Percentiles rank a stretch among this genome's conserved stretches.
phyloP scores from a whole-genome alignment of 2,797 vertebrate genomes.

The Poeciliopsis presidionis region DNA sequence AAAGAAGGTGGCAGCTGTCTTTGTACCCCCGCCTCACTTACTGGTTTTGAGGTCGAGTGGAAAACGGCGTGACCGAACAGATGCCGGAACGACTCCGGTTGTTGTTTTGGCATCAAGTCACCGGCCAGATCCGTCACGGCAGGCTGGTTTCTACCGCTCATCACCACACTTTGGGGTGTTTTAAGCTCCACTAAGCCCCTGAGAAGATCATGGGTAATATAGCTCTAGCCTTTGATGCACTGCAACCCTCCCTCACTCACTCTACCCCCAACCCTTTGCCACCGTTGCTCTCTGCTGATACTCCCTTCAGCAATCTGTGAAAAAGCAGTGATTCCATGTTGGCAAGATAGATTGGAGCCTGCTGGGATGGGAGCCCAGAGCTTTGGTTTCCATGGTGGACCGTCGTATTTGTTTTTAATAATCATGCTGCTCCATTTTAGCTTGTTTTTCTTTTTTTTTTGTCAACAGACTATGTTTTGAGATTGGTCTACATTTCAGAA shows the following conservation, averaged over 20 bases:
- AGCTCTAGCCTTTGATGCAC: slow-evolving; percentile 78
- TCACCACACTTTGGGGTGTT: slow-evolving; percentile 69
- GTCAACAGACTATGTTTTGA: slow-evolving; percentile 54
- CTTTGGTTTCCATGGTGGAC: slow-evolving; percentile 56
- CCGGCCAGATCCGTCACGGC: slow-evolving; percentile 63
- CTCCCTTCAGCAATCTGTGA: slow-evolving; percentile 69
- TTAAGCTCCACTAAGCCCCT: slow-evolving; percentile 71
- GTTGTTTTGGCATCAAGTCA: slow-evolving; percentile 40
- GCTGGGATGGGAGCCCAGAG: slow-evolving; percentile 50
- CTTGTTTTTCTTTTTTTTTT: slow-evolving; percentile 28
- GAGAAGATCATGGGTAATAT: slow-evolving; percentile 78
- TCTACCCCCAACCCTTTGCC: slow-evolving; percentile 17
- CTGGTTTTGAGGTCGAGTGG: slow-evolving; percentile 34
- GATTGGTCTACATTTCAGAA: slow-evolving; percentile 66
- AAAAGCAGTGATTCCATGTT: slow-evolving; percentile 60
- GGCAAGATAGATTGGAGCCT: slow-evolving; percentile 57
- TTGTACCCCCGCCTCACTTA: slow-evolving; percentile 34
- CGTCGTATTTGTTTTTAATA: slow-evolving; percentile 47
- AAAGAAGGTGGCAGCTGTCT: slow-evolving; percentile 64
- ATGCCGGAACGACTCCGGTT: slow-evolving; percentile 41
- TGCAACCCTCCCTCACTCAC: slow-evolving; percentile 56
- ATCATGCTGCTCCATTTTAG: slow-evolving; percentile 57
- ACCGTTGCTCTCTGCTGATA: slow-evolving; percentile 53
- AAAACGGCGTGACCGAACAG: slow-evolving; percentile 41
- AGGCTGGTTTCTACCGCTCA: slow-evolving; percentile 54